A percentile compares a stretch with the other conserved stretches of the same genome.
These are phyloP conservation scores for Drosophila sp. DNA, from an alignment of 1,140 invertebrate genomes.

Conservation along the genomic window DNA sequence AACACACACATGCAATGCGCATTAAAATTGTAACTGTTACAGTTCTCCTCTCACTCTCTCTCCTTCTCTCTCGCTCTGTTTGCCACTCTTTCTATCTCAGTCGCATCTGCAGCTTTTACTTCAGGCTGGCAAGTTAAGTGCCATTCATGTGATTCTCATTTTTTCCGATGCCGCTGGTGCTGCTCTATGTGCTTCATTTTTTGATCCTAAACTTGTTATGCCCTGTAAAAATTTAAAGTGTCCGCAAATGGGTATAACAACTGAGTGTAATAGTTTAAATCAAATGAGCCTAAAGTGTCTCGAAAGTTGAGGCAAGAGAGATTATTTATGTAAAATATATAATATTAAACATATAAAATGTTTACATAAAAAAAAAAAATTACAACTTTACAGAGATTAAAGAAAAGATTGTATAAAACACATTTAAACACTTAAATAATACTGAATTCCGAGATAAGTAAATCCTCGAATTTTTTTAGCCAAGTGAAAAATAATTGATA, in stretches of 20 bases:
- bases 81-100: background rate
- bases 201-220: slow-evolving; percentile 55
- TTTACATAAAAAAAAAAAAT: too few species aligned
- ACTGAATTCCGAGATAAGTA: too few species aligned
- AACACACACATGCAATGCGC: slow-evolving; percentile 75
- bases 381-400: too few species aligned
- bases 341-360: too few species aligned
- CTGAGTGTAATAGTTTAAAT: too few species aligned
- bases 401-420: too few species aligned
- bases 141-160: slow-evolving; percentile 71
- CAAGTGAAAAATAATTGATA: too few species aligned
- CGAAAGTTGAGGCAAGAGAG: too few species aligned
- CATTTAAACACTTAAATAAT: too few species aligned
- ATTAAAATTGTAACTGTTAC: slow-evolving; percentile 80
- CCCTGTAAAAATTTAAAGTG: background rate
- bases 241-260: background rate
- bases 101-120: slow-evolving; percentile 38
- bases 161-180: slow-evolving; percentile 36
- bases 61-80: background rate
- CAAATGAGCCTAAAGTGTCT: too few species aligned
- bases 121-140: slow-evolving; percentile 69
- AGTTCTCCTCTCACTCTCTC: slow-evolving; percentile 38
- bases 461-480: too few species aligned
- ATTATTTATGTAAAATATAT: too few species aligned
- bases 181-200: slow-evolving; percentile 32